A percentile compares a stretch with the other conserved stretches of the same genome.
phyloP scores from a whole-genome alignment of 2,888 invertebrate genomes.

The Ophion ellenae region DNA sequence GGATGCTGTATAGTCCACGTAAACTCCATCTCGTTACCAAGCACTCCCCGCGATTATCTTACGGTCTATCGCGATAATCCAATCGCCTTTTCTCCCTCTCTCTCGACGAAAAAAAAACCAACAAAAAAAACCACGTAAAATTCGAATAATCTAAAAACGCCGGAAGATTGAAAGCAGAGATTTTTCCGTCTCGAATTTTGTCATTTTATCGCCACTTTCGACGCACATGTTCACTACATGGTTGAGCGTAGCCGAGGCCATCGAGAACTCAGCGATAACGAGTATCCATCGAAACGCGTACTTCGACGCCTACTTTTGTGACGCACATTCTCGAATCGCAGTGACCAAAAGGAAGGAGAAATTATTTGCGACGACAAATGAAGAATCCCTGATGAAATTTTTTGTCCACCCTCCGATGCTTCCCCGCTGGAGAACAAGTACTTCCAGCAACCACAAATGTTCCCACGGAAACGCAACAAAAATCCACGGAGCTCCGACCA shows the following conservation, averaged over 20 bases:
- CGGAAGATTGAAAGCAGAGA: slow-evolving; percentile 2
- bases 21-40: slow-evolving; percentile 73
- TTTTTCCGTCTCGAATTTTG: slow-evolving; percentile 44
- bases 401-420: background rate
- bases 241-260: slow-evolving; percentile 45
- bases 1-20: slow-evolving; percentile 78
- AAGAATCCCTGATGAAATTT: background rate
- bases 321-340: slow-evolving; percentile 56
- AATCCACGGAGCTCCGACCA: too few relatives aligned
- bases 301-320: slow-evolving; percentile 53
- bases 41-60: slow-evolving; percentile 6
- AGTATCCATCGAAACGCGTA: slow-evolving; percentile 30
- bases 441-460: too few relatives aligned
- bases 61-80: background rate
- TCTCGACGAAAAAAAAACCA: background rate
- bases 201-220: slow-evolving; percentile 36
- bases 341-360: background rate
- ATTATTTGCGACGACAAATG: background rate
- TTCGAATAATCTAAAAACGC: background rate
- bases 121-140: background rate
- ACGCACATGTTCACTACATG: slow-evolving; percentile 66
- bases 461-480: too few relatives aligned
- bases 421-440: too few relatives aligned
- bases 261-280: slow-evolving; percentile 54
- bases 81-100: background rate